Evolutionary conservation across 2,888 invertebrate genomes (phyloP), one percentile per base, ranked within the genome.

Genomic region (Nemotelus nigrinus): DNA sequence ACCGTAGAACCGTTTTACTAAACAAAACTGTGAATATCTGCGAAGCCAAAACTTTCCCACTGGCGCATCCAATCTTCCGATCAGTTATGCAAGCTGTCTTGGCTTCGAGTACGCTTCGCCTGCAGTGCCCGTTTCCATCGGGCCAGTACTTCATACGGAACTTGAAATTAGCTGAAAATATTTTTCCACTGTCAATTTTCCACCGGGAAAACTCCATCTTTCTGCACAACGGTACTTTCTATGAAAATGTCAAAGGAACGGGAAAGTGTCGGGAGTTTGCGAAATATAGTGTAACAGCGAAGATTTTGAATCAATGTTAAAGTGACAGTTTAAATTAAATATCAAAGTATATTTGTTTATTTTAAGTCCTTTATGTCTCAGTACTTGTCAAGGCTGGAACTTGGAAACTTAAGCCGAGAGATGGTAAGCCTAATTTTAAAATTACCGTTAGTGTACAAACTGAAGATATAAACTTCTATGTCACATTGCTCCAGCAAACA

Each of bases 21-120:
- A 57, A 57, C 57, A 57, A 57, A 10, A 57, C 57, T 57, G 25
- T 57, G 25, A 57, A 57, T 10, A 25, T 57, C 25, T 57, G 57
- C 57, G 25, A 10, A 5, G 57, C 57, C 25, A 57, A 10, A 10
- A 57, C 57, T 4, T 10, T 10, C 3, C 5, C 3, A 10, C 25
- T 57, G 10, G 5, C 57, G 25, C 10, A 57, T 57, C 57, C 57
- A 25, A 4, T 57, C n/a, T 25, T 57, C 25, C 10, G 57, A 10
- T 10, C 25, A 8, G 57, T 25, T 10, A 57, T 57, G 3, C 10
- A 10, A 10, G 25, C n/a, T 25, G 10, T 57, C 4, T 57, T 57
- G 25, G 4, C 57, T 25, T 57, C 57, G 25, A 10, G 57, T 25
- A 57, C 25, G 25, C 25, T 25, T 25, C 25, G 25, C 25, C 25